These are phyloP conservation scores for Stigmatopora nigra DNA, from an alignment of 2,113 vertebrate genomes.

Conservation along the genomic window DNA sequence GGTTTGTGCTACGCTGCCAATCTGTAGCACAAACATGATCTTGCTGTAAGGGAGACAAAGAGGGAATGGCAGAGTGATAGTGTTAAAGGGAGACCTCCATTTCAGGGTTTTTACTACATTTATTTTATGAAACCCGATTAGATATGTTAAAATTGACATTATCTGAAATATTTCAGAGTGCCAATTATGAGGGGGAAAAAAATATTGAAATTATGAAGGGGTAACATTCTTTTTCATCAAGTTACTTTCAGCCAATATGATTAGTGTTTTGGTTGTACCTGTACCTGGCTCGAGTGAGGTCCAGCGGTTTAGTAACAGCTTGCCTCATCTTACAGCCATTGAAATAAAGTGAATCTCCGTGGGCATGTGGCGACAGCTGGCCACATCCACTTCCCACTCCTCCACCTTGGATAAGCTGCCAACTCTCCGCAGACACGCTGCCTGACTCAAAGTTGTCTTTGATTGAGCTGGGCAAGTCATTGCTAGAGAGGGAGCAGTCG, in stretches of 20 bases:
- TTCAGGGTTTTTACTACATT: not conserved
- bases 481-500: slow-evolving; percentile 87
- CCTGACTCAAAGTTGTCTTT: slow-evolving; percentile 98
- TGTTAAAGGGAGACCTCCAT: slow-evolving; percentile 2
- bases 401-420: slow-evolving; percentile 93
- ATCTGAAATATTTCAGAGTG: not conserved
- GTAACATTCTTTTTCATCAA: not conserved
- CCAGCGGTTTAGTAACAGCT: slow-evolving; percentile 90
- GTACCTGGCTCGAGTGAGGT: slow-evolving; percentile 96
- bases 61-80: slow-evolving; percentile 3
- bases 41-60: slow-evolving; percentile 74
- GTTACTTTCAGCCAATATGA: not conserved
- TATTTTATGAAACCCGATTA: not conserved
- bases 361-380: slow-evolving; percentile 91
- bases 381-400: slow-evolving; percentile 92
- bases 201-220: not conserved
- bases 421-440: slow-evolving; percentile 86
- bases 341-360: slow-evolving; percentile 96
- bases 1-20: slow-evolving; percentile 91
- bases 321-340: slow-evolving; percentile 94
- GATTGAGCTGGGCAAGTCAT: slow-evolving; percentile 89
- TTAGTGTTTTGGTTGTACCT: slow-evolving; percentile 43
- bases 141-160: not conserved
- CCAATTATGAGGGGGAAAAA: not conserved
- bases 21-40: slow-evolving; percentile 99